These are phyloP conservation scores for Tamandua tetradactyla DNA, from an alignment of 2,797 vertebrate genomes.

Conservation along the genomic window DNA sequence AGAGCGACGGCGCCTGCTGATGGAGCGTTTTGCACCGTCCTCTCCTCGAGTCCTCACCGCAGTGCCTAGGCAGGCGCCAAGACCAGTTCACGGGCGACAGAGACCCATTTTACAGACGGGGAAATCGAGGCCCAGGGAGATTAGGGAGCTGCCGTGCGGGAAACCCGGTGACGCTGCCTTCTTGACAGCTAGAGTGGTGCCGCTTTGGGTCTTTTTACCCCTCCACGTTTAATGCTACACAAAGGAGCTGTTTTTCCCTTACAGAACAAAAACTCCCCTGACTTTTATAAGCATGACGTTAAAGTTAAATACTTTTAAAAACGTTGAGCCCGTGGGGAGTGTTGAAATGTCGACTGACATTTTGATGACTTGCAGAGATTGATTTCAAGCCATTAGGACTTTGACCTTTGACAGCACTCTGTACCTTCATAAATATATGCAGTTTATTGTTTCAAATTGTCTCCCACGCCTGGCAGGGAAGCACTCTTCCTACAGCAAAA, in stretches of 20 bases:
- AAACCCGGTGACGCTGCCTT: background rate
- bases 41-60: background rate
- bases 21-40: background rate
- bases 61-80: background rate
- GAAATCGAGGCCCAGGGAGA: background rate
- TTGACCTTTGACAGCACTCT: background rate
- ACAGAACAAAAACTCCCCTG: background rate
- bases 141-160: background rate
- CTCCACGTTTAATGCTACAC: background rate
- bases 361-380: background rate
- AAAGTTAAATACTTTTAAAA: background rate
- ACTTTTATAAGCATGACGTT: background rate
- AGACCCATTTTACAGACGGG: background rate
- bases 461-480: background rate
- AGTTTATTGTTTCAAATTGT: background rate
- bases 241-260: background rate
- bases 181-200: fast-evolving
- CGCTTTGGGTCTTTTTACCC: background rate
- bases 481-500: background rate
- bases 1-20: background rate
- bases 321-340: background rate
- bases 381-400: background rate
- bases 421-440: background rate
- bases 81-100: background rate
- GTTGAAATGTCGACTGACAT: background rate